These are phyloP conservation scores for Alitta virens DNA, from an alignment of 2,888 invertebrate species.

Conservation along the genomic window DNA sequence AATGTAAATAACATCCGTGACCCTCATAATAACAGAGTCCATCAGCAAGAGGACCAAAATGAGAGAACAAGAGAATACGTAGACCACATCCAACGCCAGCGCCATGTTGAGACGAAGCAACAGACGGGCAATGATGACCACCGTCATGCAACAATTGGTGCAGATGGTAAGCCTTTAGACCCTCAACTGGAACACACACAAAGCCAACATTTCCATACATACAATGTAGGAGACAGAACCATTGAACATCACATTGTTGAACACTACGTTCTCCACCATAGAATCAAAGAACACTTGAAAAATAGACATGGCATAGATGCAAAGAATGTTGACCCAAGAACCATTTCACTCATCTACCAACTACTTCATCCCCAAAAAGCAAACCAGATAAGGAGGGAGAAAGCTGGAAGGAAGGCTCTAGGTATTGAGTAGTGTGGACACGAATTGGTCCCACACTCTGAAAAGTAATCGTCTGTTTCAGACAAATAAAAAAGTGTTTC, in stretches of 20 bases:
- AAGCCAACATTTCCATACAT: no score
- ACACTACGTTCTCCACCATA: neutral
- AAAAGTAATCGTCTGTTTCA: no score
- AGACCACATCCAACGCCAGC: neutral
- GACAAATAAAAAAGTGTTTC: no score
- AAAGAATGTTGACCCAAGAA: neutral
- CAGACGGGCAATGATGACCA: neutral
- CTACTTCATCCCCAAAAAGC: constrained; percentile 1
- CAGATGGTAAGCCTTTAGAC: no score
- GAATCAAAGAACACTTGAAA: neutral
- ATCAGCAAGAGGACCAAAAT: neutral
- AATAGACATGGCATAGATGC: neutral
- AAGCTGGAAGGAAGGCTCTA: no score
- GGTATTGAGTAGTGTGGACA: no score
- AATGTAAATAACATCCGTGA: neutral
- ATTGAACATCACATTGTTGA: neutral
- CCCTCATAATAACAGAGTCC: neutral
- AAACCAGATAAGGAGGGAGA: no score
- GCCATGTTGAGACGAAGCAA: neutral
- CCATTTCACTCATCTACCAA: neutral
- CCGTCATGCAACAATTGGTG: neutral
- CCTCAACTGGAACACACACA: no score
- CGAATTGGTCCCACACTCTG: no score
- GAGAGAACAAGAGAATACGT: neutral
- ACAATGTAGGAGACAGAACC: neutral